Base-by-base conservation (phyloP, 2,888 invertebrate genomes). In the Meandrusa payeni region DNA sequence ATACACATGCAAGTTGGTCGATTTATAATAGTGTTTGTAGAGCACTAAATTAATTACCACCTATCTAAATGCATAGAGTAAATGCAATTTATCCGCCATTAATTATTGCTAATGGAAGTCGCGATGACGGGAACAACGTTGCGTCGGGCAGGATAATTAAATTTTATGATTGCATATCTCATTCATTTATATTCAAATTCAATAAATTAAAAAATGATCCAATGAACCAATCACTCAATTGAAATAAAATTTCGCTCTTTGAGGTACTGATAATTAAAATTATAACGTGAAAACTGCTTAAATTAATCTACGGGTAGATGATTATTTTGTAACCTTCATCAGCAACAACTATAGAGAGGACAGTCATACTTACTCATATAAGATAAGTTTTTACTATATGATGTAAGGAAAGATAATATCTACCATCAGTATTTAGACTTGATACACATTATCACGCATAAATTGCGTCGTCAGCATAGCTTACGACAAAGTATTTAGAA, bases 51-150 rank as follows among this genome's bases (percentile, higher is more conserved):
- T 42, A 37, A 42, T 29, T 31, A 5, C 23, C 36, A 23, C 6
- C 29, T 24, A 42, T 34, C 28, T 41, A 37, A 34, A 31, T 19
- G 19, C 24, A 24, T 19, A 38, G 24, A 27, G 26, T 50, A 51
- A 45, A 54, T 58, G 59, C 60, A 66, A 70, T 67, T 61, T 59
- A 59, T 56, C 55, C 48, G 52, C 58, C 61, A 68, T 69, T 63
- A 67, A 68, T 51, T 66, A 64, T 60, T 46, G 43, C 54, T 68
- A 64, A 69, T 64, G 60, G 57, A 47, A 38, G 43, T 43, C 27
- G 32, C 40, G 24, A 13, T 42, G 37, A 37, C 31, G 36, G 23
- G 42, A 10, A 22, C 19, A 11, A 26, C 20, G 38, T 24, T 32
- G 37, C 38, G 32, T 19, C 27, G 26, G 38, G 38, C 26, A 6